Conservation (phyloP, 1,140 invertebrate genomes). For the Orchestia grillus region DNA sequence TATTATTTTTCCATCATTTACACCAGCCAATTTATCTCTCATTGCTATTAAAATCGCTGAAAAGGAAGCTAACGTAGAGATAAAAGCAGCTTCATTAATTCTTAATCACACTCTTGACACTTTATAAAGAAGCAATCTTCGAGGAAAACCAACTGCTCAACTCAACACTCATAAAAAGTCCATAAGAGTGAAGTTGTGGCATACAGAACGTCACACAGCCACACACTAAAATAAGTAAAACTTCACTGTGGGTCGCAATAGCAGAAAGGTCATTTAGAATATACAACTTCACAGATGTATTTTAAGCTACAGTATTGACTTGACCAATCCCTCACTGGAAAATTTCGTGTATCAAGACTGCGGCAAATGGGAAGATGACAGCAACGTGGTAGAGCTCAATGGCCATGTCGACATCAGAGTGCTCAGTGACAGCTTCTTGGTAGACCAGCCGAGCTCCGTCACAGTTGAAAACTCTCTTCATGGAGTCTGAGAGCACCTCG, state of each 20-base stretch:
- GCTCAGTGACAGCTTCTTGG: not conserved
- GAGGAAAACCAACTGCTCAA: no score
- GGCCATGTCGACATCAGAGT: slow-evolving; percentile 2
- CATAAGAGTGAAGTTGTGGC: not conserved
- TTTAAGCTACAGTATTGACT: no score
- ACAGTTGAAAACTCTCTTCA: not conserved
- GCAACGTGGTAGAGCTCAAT: slow-evolving; percentile 3
- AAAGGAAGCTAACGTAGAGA: no score
- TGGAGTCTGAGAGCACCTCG: not conserved
- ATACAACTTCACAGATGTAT: no score
- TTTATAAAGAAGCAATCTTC: no score
- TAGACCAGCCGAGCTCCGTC: slow-evolving; percentile 1
- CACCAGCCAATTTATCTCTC: no score
- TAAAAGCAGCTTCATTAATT: no score
- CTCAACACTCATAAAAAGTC: not conserved
- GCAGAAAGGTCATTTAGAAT: not conserved
- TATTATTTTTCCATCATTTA: no score
- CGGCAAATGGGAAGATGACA: slow-evolving; percentile 4
- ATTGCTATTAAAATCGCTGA: no score
- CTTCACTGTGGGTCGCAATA: no score
- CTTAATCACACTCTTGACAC: no score
- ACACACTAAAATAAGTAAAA: not conserved
- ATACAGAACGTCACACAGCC: not conserved
- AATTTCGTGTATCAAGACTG: not conserved
- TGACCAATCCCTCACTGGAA: not conserved